A percentile compares a stretch with the other conserved stretches of the same genome.
Conservation (phyloP, 2,888 invertebrate species). For the Entomobrya proxima region DNA sequence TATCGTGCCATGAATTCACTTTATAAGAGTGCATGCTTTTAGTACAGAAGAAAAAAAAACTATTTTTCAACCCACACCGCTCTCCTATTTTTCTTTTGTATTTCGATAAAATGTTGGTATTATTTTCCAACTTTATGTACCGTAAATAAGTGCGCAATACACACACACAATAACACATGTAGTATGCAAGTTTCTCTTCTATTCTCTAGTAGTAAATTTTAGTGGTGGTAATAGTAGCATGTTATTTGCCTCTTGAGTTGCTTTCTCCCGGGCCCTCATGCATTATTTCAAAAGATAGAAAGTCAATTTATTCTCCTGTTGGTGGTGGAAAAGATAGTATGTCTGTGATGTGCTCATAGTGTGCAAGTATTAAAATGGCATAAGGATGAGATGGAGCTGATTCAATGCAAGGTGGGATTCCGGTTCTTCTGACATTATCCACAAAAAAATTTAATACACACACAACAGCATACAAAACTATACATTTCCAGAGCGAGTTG, state of each 20-base stretch:
- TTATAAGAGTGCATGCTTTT: not conserved
- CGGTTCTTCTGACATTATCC: constrained; percentile 45
- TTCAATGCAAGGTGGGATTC: constrained; percentile 53
- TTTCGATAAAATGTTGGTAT: constrained; percentile 21
- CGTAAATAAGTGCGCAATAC: constrained; percentile 57
- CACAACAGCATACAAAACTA: not conserved
- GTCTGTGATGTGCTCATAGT: no score
- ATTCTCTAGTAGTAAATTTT: constrained; percentile 22
- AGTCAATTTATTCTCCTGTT: constrained; percentile 57
- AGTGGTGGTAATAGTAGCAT: constrained; percentile 11
- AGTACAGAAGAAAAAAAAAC: not conserved
- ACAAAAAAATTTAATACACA: not conserved
- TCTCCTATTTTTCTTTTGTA: not conserved
- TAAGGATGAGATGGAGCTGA: constrained; percentile 21
- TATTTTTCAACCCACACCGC: not conserved
- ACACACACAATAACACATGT: no score
- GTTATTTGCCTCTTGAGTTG: constrained; percentile 51
- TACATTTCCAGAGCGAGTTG: not conserved
- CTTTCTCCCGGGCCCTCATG: constrained; percentile 32
- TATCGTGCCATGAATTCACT: not conserved
- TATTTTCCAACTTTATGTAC: constrained; percentile 58
- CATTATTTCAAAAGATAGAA: constrained; percentile 62
- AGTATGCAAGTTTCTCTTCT: constrained; percentile 6
- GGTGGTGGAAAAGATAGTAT: constrained; percentile 22
- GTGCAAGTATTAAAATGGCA: constrained; percentile 36